Evolutionary conservation across 2,113 vertebrate species (phyloP).

Genomic region (Rhizomys pruinosus): DNA sequence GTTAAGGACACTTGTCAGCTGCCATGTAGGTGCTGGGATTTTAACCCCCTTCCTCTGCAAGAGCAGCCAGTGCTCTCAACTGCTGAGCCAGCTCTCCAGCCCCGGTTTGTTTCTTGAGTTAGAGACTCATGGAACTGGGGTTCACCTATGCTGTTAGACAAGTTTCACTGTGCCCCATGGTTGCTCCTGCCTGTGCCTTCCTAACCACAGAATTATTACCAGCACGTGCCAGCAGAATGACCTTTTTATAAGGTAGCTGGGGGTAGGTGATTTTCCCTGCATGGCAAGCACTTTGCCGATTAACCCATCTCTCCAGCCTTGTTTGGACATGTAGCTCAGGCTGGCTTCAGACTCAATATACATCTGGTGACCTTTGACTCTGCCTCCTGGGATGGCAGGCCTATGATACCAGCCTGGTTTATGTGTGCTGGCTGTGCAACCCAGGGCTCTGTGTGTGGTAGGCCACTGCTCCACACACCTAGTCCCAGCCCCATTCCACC

Average conservation of each 20-base stretch:
- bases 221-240: not conserved
- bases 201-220: too few relatives aligned
- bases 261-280: not conserved
- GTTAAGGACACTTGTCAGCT: too few relatives aligned
- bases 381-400: too few relatives aligned
- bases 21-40: not conserved
- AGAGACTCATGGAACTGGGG: too few relatives aligned
- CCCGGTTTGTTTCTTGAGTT: too few relatives aligned
- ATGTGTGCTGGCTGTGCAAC: not conserved
- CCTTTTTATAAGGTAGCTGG: not conserved
- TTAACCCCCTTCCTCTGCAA: not conserved
- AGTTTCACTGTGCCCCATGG: too few relatives aligned
- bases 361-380: not conserved
- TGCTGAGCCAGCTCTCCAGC: not conserved
- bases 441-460: too few relatives aligned
- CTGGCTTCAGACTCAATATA: too few relatives aligned
- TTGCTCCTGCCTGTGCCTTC: too few relatives aligned
- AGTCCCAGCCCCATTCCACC: not conserved
- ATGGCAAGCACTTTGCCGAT: not conserved
- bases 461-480: not conserved
- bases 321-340: not conserved
- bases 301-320: not conserved
- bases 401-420: fast-evolving
- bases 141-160: too few relatives aligned
- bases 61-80: not conserved